Evolutionary conservation across 1,140 invertebrate species (phyloP), one percentile per base, ranked within the genome.

Genomic region (Lepidurus packardi): DNA sequence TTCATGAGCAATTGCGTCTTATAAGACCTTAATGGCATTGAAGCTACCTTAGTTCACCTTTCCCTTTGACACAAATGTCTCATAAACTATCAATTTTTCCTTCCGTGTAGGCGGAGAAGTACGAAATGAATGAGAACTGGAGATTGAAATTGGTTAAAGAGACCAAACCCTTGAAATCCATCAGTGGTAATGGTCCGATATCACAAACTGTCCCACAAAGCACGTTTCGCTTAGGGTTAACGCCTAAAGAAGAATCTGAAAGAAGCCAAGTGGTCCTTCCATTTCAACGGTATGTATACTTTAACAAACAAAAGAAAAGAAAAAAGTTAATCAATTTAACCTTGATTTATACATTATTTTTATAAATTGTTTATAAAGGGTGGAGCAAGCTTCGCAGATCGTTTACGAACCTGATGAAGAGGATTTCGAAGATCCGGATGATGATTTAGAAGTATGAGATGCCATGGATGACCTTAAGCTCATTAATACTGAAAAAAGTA

Each of bases 401-500:
- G 53, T 65, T 11, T 65, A 65, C 13, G 53, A 65, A 21, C 53
- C 53, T 21, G 53, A 65, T 65, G 53, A 65, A 9, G 53, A 65
- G 16, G 53, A 65, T 13, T n/a, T 65, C 4, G 53, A 65, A 65
- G 53, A 65, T 21, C 53, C 53, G 53, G 53, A 65, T 65, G 53
- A 65, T 65, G 53, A 65, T 65, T 65, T 65, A 65, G 53, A 65
- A 65, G 53, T 65, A 21, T 65, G 53, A 65, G 34, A 34, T 34
- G 34, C 2, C 34, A 65, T 65, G 8, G 45, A n/a, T 65, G 13
- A 65, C 21, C 13, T 21, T 21, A 16, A n/a, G 1, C 16, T 16
- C 7, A 65, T n/a, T 13, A 65, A 11, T 65, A 65, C 21, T 21
- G 16, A 13, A 21, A 65, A 65, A 65, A 47, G 10, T 47, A 16